Conservation (phyloP, 1,140 invertebrate species). For the Telenomus remus region DNA sequence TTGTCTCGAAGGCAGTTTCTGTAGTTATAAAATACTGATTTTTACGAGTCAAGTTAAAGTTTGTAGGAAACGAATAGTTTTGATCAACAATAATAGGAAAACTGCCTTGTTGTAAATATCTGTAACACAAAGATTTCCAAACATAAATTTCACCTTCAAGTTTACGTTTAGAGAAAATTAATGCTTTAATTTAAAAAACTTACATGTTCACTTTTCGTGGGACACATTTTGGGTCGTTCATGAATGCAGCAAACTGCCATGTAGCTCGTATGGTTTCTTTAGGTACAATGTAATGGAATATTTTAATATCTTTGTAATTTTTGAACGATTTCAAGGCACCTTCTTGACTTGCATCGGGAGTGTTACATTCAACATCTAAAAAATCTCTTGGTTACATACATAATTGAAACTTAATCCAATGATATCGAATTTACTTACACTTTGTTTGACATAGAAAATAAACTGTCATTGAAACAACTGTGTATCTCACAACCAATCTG, state of each 20-base stretch:
- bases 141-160: too few species aligned
- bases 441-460: too few species aligned
- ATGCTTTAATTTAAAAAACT: too few species aligned
- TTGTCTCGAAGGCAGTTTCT: constrained; percentile 71
- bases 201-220: constrained; percentile 74
- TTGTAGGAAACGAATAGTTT: constrained; percentile 73
- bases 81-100: constrained; percentile 77
- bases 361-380: constrained; percentile 29
- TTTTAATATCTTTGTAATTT: constrained; percentile 75
- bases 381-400: too few species aligned
- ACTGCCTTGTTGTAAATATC: constrained; percentile 78
- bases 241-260: constrained; percentile 78
- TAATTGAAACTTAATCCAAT: too few species aligned
- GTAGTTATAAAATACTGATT: constrained; percentile 68
- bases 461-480: too few species aligned
- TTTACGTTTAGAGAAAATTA: too few species aligned
- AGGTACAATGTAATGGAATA: constrained; percentile 77
- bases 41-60: constrained; percentile 67
- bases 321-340: constrained; percentile 74
- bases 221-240: constrained; percentile 73
- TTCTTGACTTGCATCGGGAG: constrained; percentile 76
- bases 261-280: constrained; percentile 74
- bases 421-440: too few species aligned
- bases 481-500: too few species aligned
- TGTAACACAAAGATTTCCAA: constrained; percentile 60